Percentiles rank a stretch among this genome's conserved stretches.
Conservation (phyloP, 2,113 vertebrate genomes). For the Peromyscus californicus region DNA sequence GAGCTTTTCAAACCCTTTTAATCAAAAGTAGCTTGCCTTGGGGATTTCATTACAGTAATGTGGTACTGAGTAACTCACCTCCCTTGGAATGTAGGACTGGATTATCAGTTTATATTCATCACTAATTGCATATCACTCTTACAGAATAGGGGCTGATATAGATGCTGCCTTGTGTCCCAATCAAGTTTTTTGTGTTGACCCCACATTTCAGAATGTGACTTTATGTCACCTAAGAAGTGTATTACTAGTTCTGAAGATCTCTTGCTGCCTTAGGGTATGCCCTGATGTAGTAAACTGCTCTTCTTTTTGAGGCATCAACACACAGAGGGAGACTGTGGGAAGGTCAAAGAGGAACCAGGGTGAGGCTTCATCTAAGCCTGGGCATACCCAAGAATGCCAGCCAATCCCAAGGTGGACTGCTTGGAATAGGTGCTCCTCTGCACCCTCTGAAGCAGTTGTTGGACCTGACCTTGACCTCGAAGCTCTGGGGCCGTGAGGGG, state of each 20-base stretch:
- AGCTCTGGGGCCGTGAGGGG: neutral
- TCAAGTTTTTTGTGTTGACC: neutral
- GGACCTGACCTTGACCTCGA: rapidly evolving
- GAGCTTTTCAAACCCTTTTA: neutral
- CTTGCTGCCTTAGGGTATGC: rapidly evolving
- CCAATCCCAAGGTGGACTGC: rapidly evolving
- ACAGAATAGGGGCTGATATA: neutral
- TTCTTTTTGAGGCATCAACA: too few relatives aligned
- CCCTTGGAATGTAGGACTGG: neutral
- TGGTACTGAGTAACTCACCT: neutral
- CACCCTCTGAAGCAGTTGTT: neutral
- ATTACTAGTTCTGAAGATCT: neutral
- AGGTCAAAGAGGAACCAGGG: rapidly evolving
- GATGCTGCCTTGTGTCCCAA: neutral
- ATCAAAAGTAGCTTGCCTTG: neutral
- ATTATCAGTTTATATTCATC: neutral
- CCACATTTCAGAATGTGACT: neutral
- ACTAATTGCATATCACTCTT: neutral
- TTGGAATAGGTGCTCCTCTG: too few relatives aligned
- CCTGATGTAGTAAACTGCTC: rapidly evolving
- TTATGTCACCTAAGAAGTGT: neutral
- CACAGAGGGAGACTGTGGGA: too few relatives aligned
- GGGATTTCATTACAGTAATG: neutral
- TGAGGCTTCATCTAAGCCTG: neutral
- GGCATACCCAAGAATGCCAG: neutral